phyloP scores from a whole-genome alignment of 1,140 invertebrate genomes.

The Bombus superbus region DNA sequence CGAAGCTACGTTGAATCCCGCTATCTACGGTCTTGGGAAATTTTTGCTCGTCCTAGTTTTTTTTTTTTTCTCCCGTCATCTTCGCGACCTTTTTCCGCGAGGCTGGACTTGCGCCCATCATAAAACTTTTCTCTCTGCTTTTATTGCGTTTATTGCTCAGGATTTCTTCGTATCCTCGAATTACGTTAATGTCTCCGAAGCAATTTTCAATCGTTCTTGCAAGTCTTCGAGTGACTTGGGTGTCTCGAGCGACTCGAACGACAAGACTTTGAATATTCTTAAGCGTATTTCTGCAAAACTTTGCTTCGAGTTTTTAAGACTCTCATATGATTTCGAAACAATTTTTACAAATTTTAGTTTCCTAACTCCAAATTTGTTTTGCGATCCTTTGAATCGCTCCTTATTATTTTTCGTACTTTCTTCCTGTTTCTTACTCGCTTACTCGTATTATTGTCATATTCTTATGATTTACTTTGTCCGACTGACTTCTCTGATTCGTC shows the following conservation, averaged over 20 bases:
- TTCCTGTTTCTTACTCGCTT: not conserved
- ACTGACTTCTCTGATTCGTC: no score
- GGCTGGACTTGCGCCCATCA: not conserved
- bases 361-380: no score
- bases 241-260: no score
- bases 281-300: no score
- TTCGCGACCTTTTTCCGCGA: not conserved
- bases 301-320: no score
- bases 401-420: not conserved
- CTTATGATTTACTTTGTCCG: not conserved
- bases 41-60: slow-evolving; percentile 30
- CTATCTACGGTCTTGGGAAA: slow-evolving; percentile 33
- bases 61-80: slow-evolving; percentile 4
- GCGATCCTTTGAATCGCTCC: not conserved
- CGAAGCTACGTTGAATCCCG: slow-evolving; percentile 9
- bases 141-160: not conserved
- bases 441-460: not conserved
- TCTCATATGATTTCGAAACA: not conserved
- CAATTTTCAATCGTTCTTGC: not conserved
- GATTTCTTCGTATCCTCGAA: no score
- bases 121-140: not conserved
- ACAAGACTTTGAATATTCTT: no score
- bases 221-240: not conserved
- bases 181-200: no score
- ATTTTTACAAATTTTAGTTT: not conserved